Conservation (phyloP, 2,797 vertebrate genomes). For the Otolemur crassicaudatus region DNA sequence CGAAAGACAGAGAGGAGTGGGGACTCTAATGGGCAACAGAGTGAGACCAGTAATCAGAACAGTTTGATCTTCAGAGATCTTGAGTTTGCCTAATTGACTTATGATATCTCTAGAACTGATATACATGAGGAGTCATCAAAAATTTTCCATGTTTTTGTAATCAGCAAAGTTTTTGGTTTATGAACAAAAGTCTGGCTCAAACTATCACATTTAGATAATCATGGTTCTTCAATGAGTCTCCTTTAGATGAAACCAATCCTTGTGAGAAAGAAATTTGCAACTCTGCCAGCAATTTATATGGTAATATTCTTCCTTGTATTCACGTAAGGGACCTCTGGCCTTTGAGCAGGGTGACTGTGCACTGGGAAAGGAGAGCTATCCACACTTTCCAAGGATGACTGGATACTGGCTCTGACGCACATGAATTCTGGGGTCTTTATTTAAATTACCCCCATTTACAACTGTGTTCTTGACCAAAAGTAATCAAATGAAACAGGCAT, state of each 20-base stretch:
- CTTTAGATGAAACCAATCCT: not conserved
- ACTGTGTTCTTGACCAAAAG: not conserved
- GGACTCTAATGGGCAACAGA: not conserved
- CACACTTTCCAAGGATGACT: not conserved
- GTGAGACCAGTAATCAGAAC: not conserved
- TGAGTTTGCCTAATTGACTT: not conserved
- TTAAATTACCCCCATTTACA: not conserved
- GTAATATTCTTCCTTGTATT: not conserved
- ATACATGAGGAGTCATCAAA: not conserved
- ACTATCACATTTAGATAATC: not conserved
- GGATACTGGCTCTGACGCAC: not conserved
- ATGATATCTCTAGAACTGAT: not conserved
- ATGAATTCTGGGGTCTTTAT: not conserved
- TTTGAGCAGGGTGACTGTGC: not conserved
- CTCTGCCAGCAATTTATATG: not conserved
- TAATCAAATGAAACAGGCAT: not conserved
- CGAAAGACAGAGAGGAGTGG: not conserved
- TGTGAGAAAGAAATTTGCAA: not conserved
- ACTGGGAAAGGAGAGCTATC: not conserved
- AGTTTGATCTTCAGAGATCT: not conserved
- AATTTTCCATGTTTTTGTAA: not conserved
- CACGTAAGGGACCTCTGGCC: not conserved
- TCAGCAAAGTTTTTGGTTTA: not conserved
- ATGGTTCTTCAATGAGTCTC: not conserved
- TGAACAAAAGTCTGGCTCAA: not conserved